These are phyloP conservation scores for Sus scrofa DNA, from an alignment of 2,113 vertebrate genomes.

Conservation along the genomic window DNA sequence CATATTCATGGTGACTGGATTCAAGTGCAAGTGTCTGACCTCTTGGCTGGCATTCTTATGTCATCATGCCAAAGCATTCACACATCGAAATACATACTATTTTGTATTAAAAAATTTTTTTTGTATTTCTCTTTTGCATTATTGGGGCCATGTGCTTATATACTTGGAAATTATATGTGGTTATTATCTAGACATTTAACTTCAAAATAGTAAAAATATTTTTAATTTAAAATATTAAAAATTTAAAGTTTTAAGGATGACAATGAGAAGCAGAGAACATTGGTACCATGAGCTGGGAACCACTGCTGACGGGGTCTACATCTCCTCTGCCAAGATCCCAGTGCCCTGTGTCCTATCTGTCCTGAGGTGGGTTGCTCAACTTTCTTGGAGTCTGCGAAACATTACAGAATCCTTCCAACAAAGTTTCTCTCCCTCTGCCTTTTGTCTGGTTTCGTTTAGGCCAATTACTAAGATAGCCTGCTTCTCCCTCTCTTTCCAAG, in stretches of 20 bases:
- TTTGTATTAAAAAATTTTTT: neutral
- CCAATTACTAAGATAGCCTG: slow-evolving; percentile 47
- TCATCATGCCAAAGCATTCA: neutral
- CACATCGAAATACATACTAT: neutral
- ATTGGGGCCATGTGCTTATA: neutral
- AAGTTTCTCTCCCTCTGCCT: slow-evolving; percentile 12
- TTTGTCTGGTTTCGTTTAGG: slow-evolving; percentile 67
- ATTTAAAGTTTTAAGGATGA: neutral
- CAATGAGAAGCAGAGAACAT: neutral
- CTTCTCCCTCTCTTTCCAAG: slow-evolving; percentile 30
- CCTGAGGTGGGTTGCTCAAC: slow-evolving; percentile 42
- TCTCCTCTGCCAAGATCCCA: neutral
- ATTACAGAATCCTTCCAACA: slow-evolving; percentile 32
- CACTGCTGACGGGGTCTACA: neutral
- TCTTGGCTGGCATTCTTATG: neutral
- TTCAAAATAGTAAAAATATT: slow-evolving; percentile 35
- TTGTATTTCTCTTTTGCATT: slow-evolving; percentile 17
- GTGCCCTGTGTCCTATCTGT: neutral
- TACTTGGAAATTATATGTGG: slow-evolving; percentile 1
- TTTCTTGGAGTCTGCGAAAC: slow-evolving; percentile 24
- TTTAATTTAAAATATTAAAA: neutral
- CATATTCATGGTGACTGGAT: neutral
- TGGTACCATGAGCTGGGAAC: neutral
- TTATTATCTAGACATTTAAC: slow-evolving; percentile 24
- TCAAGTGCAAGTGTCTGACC: neutral